Evolutionary conservation across 37 sponge, comb jelly and placozoan species (phyloP), one percentile per base, ranked within the genome.

Genomic region (Geodia barretti): DNA sequence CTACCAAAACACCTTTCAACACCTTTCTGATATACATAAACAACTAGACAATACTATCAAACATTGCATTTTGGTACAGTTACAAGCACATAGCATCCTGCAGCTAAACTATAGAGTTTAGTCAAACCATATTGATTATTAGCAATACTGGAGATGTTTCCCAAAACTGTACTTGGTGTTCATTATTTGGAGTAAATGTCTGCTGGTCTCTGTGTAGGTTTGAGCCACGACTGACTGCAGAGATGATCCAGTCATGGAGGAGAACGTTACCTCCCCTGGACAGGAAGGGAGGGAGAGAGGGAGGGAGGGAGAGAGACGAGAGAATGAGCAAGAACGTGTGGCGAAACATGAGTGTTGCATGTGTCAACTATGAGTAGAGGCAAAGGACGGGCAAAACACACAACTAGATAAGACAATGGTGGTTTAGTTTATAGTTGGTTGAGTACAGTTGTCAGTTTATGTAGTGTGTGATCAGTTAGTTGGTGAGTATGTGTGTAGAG

Each of bases 141-240:
- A n/a, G n/a, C n/a, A n/a, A n/a, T n/a, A n/a, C 84, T 85, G 86
- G 43, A 99, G 87, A 72, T 99, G 97, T 20, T 92, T 93, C 60
- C 65, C 70, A 70, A 99, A 92, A 72, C 78, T 74, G 86, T 92
- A 99, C 75, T 87, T 81, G 54, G 68, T 90, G 86, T 99, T 79
- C 28, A 99, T 77, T n/a, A 94, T 77, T 20, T 94, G 75, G 7
- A 99, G 75, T 30, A 99, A 87, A 64, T 93, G 79, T 67, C 85
- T 81, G 82, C 95, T 92, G 28, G 99, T 99, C 63, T 92, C 93
- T 60, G 59, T 77, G 67, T 99, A 97, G 72, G 90, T 83, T 37
- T 73, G 26, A 17, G 86, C 82, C 23, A 97, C 89, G 67, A 84
- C 71, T 21, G 70, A n/a, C 67, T 83, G 80, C 28, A 93, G 80